Evolutionary conservation across 2,113 vertebrate species (phyloP).

Genomic region (Bujurquina vittata): DNA sequence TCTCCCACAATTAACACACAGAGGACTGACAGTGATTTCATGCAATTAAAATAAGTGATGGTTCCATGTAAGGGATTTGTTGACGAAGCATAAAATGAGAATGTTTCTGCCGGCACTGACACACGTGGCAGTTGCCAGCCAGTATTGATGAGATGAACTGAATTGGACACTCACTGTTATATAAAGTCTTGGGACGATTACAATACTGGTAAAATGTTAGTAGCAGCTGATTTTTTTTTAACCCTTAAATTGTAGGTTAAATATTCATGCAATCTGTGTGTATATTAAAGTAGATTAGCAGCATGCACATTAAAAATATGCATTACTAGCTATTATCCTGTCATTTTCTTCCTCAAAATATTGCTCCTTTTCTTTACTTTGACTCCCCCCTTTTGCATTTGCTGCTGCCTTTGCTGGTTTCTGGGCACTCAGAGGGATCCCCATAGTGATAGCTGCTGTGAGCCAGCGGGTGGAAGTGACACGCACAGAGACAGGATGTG

Average conservation of each 20-base stretch:
- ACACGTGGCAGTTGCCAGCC: neutral
- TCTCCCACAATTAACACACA: slow-evolving; percentile 1
- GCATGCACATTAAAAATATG: neutral
- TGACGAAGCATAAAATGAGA: slow-evolving; percentile 19
- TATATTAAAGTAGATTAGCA: neutral
- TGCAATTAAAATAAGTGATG: slow-evolving; percentile 20
- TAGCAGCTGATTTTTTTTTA: neutral
- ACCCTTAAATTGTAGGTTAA: neutral
- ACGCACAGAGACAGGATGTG: slow-evolving; percentile 68
- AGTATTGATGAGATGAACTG: neutral
- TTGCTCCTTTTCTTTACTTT: neutral
- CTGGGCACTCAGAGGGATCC: slow-evolving; percentile 39
- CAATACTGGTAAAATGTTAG: neutral
- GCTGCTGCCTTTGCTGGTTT: slow-evolving; percentile 23
- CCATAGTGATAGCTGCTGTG: slow-evolving; percentile 48
- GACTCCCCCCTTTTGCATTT: neutral
- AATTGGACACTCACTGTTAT: neutral
- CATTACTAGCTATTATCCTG: neutral
- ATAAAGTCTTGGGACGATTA: neutral
- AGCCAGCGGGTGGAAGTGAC: slow-evolving; percentile 65
- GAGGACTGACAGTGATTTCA: slow-evolving; percentile 15
- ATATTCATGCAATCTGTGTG: no score
- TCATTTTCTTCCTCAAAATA: neutral
- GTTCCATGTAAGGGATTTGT: neutral
- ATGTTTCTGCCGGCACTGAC: neutral